Conservation (phyloP, 2,888 invertebrate genomes). For the Caenorhabditis sp. region DNA sequence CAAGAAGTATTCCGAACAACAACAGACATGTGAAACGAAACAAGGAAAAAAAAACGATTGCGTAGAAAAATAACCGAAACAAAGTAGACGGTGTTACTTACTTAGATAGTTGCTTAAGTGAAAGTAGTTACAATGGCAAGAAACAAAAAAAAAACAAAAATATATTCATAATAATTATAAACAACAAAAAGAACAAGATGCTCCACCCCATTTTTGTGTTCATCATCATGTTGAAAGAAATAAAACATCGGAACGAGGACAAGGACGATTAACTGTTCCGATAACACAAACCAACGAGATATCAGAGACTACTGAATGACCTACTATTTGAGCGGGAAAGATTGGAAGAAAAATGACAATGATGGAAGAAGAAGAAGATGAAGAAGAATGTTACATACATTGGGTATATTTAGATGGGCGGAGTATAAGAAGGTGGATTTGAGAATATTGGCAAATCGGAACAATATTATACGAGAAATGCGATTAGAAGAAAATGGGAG, state of each 20-base stretch:
- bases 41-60: too few relatives aligned
- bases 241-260: neutral
- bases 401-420: neutral
- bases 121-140: neutral
- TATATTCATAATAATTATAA: neutral
- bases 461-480: too few relatives aligned
- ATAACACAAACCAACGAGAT: neutral
- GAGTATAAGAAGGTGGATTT: neutral
- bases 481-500: too few relatives aligned
- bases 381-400: neutral
- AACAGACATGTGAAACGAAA: too few relatives aligned
- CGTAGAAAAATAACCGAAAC: neutral
- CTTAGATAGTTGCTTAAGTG: neutral
- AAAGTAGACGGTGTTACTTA: neutral
- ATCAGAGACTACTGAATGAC: neutral
- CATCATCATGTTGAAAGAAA: neutral
- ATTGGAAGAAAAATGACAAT: neutral
- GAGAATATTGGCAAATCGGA: neutral
- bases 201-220: neutral
- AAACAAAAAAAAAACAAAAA: neutral
- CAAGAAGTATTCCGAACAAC: too few relatives aligned
- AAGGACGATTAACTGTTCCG: conserved; percentile 1
- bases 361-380: neutral
- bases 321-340: neutral
- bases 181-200: neutral